Percentiles rank a stretch among this genome's conserved stretches.
Evolutionary conservation across 2,888 invertebrate species (phyloP).

Genomic region (Metacarcinus magister): DNA sequence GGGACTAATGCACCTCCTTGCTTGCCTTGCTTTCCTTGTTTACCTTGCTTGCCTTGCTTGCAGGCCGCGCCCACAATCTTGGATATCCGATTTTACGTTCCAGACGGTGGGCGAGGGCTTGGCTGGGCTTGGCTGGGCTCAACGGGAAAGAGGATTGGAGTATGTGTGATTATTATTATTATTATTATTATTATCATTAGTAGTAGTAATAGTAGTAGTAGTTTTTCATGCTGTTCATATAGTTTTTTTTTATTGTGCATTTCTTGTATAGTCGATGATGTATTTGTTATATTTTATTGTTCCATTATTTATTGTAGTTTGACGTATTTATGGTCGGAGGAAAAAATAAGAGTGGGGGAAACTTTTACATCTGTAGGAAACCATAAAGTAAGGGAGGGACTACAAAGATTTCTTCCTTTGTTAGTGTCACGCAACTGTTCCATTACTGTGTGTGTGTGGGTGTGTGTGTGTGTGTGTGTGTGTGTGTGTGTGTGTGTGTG

Average conservation of each 20-base stretch:
- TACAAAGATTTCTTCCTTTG: neutral
- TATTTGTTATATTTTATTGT: neutral
- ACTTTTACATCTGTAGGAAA: neutral
- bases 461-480: neutral
- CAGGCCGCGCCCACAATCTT: neutral
- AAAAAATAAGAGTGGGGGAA: neutral
- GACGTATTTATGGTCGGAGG: neutral
- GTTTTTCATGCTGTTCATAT: neutral
- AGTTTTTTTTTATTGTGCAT: too few relatives aligned
- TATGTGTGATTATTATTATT: neutral
- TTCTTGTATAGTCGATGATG: too few relatives aligned
- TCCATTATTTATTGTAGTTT: neutral
- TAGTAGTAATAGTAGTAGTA: neutral
- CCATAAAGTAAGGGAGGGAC: neutral
- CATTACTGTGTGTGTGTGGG: neutral
- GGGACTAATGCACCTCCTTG: neutral
- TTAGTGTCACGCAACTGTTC: neutral
- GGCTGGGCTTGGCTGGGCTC: neutral
- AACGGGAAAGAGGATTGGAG: neutral
- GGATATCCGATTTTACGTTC: conserved; percentile 28
- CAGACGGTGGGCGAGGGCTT: neutral
- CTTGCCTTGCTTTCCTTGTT: neutral
- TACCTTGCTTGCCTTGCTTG: neutral
- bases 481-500: too few relatives aligned
- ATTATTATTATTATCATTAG: neutral